These are phyloP conservation scores for Tachuris rubrigastra DNA, from an alignment of 2,113 vertebrate genomes.

Conservation along the genomic window DNA sequence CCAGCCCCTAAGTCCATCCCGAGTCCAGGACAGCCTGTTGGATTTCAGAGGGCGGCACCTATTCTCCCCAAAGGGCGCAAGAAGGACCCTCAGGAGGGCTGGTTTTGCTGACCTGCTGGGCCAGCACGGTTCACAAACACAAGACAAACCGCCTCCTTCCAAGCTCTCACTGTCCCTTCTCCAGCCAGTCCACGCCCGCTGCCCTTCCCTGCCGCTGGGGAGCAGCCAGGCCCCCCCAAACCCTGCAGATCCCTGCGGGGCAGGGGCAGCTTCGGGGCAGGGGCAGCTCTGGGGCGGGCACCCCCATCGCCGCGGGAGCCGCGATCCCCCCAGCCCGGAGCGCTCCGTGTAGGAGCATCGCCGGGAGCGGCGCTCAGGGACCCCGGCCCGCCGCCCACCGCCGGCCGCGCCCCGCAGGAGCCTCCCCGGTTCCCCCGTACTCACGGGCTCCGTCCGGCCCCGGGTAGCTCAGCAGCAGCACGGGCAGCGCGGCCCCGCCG, in stretches of 20 bases:
- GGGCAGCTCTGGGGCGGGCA: neutral
- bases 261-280: neutral
- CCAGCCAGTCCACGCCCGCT: neutral
- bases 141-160: rapidly evolving
- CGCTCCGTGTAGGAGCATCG: neutral
- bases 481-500: conserved; percentile 56
- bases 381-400: neutral
- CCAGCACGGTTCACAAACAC: neutral
- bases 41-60: neutral
- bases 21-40: neutral
- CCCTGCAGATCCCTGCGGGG: too few species aligned
- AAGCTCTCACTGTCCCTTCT: neutral
- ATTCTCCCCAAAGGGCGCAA: rapidly evolving
- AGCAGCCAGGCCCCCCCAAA: neutral
- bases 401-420: neutral
- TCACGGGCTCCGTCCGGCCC: conserved; percentile 55
- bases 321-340: neutral
- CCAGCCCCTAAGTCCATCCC: rapidly evolving
- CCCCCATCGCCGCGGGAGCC: neutral
- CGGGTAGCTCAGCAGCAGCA: conserved; percentile 68
- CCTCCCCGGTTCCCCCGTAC: conserved; percentile 3
- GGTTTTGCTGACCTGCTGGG: neutral
- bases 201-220: neutral
- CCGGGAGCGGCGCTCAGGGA: neutral
- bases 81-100: rapidly evolving